phyloP scores from a whole-genome alignment of 2,113 vertebrate genomes.

The Scophthalmus maximus region DNA sequence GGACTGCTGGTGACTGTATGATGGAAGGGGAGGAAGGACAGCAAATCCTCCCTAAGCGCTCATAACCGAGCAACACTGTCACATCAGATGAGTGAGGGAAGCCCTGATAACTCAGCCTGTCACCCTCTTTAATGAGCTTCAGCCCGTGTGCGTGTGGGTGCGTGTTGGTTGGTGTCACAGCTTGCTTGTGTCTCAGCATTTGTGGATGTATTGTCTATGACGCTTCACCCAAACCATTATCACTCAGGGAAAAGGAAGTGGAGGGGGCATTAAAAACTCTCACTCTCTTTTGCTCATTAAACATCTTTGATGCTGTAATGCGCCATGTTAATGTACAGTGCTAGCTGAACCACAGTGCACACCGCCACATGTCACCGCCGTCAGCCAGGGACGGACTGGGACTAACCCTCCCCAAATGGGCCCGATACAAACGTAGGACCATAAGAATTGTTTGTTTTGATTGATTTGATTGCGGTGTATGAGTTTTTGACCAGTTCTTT shows the following conservation, averaged over 20 bases:
- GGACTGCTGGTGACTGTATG: slow-evolving; percentile 30
- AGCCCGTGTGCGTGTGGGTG: not conserved
- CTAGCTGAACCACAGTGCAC: slow-evolving; percentile 25
- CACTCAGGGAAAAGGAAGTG: slow-evolving; percentile 14
- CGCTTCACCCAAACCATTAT: slow-evolving; percentile 17
- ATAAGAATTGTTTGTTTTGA: too few species aligned
- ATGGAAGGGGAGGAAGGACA: slow-evolving; percentile 36
- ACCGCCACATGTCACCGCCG: not conserved
- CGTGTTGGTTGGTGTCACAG: not conserved
- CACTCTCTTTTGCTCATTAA: slow-evolving; percentile 40
- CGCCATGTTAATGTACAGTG: slow-evolving; percentile 6
- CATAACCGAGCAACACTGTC: slow-evolving; percentile 72
- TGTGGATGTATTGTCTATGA: slow-evolving; percentile 8
- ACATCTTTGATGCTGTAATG: slow-evolving; percentile 33
- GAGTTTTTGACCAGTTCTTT: too few species aligned
- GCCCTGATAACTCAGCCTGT: slow-evolving; percentile 56
- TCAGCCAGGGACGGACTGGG: too few species aligned
- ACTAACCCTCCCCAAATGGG: too few species aligned
- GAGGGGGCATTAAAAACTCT: slow-evolving; percentile 8
- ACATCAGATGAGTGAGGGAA: slow-evolving; percentile 66
- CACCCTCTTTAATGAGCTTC: slow-evolving; percentile 53
- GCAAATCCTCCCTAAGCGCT: slow-evolving; percentile 70
- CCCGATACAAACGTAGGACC: too few species aligned
- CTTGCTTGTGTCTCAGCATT: slow-evolving; percentile 5
- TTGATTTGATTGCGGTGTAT: too few species aligned